phyloP scores from a whole-genome alignment of 2,888 invertebrate species.

The Ephialtes manifestator region DNA sequence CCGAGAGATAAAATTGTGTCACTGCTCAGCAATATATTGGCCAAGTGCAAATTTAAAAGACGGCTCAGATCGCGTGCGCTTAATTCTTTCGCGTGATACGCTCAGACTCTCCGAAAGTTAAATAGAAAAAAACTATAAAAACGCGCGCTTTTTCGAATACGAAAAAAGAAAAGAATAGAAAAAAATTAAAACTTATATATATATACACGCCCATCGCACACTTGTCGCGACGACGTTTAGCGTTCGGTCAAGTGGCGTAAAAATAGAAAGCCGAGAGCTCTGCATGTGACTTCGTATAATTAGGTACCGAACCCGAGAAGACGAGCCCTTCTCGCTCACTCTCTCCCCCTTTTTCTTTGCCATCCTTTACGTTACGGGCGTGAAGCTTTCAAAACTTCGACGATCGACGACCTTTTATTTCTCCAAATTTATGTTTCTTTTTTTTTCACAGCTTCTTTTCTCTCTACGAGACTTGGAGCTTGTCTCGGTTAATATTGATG shows the following conservation, averaged over 20 bases:
- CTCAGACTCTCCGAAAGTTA: not conserved
- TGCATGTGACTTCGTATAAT: conserved; percentile 85
- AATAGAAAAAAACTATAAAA: conserved; percentile 42
- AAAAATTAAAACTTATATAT: not conserved
- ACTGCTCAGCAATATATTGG: not conserved
- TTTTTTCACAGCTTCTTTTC: conserved; percentile 52
- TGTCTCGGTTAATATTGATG: conserved; percentile 40
- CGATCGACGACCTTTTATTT: conserved; percentile 70
- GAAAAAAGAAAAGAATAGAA: conserved; percentile 13
- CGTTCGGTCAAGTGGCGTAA: conserved; percentile 82
- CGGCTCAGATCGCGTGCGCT: not conserved
- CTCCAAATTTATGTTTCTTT: conserved; percentile 33
- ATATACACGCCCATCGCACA: conserved; percentile 52
- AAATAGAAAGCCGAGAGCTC: conserved; percentile 84
- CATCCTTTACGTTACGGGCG: conserved; percentile 77
- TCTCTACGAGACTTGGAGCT: conserved; percentile 32
- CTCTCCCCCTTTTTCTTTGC: conserved; percentile 27
- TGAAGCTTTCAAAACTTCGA: conserved; percentile 72
- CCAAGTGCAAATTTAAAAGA: conserved; percentile 2
- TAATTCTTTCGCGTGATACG: not conserved
- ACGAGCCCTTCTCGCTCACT: conserved; percentile 56
- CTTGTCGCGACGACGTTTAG: conserved; percentile 80
- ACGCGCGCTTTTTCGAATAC: conserved; percentile 1
- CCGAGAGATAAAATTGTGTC: conserved; percentile 41
- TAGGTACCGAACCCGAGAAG: conserved; percentile 81